These are phyloP conservation scores for Chrosomus eos DNA, from an alignment of 2,797 vertebrate genomes.

Conservation along the genomic window DNA sequence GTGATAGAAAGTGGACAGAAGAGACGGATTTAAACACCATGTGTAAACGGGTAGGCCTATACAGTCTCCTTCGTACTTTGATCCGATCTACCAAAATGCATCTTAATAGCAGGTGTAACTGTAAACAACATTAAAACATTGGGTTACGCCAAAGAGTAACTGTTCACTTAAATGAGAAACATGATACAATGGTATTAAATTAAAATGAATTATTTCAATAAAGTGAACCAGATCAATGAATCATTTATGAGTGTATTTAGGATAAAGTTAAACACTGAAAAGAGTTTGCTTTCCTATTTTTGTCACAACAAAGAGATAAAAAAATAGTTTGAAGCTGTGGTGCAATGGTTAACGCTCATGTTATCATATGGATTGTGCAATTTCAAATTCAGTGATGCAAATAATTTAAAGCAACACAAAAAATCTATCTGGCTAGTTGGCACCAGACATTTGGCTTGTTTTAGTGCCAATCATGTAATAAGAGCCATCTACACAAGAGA, in stretches of 20 bases:
- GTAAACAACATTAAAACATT: not conserved
- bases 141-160: not conserved
- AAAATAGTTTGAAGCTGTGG: no score
- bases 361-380: no score
- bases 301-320: not conserved
- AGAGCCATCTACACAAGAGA: conserved; percentile 67
- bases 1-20: not conserved
- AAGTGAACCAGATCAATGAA: not conserved
- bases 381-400: not conserved
- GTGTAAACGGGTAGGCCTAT: not conserved
- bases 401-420: conserved; percentile 9
- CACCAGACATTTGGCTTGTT: conserved; percentile 59
- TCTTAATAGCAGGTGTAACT: not conserved
- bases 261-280: not conserved
- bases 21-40: not conserved
- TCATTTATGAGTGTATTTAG: not conserved
- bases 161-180: not conserved
- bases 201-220: not conserved
- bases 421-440: conserved; percentile 15
- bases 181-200: not conserved
- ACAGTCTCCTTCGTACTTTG: no score
- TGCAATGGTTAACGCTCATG: not conserved
- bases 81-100: not conserved
- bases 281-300: no score
- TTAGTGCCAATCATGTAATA: conserved; percentile 71